These are phyloP conservation scores for Falco berigora DNA, from an alignment of 2,797 vertebrate species.

Conservation along the genomic window DNA sequence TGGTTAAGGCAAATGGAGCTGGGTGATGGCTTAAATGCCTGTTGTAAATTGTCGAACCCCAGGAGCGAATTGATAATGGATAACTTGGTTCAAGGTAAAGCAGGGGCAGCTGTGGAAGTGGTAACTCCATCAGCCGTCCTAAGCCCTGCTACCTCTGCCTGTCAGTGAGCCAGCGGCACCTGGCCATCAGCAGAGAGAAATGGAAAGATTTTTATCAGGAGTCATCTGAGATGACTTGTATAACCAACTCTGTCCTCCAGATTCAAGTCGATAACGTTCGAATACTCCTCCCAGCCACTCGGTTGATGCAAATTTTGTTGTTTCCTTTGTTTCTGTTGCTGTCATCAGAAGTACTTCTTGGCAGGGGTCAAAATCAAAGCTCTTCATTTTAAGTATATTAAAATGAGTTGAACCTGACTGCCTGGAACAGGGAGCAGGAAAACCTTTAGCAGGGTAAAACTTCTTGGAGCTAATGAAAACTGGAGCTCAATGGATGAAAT, in stretches of 20 bases:
- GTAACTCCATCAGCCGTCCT: background rate
- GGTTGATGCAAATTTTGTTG: background rate
- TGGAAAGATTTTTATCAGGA: background rate
- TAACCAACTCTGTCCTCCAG: background rate
- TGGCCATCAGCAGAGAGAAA: background rate
- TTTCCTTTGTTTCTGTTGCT: background rate
- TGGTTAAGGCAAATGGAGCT: background rate
- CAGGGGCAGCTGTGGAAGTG: background rate
- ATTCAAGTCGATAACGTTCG: background rate
- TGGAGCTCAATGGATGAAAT: background rate
- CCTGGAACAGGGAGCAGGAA: background rate
- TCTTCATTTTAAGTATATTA: background rate
- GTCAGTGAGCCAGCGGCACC: background rate
- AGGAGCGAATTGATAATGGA: background rate
- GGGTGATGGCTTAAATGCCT: background rate
- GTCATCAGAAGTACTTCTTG: background rate
- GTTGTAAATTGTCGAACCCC: background rate
- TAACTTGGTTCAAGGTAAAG: background rate
- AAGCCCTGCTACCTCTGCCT: background rate
- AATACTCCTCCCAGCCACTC: background rate
- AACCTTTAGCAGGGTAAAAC: background rate
- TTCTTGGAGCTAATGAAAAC: background rate
- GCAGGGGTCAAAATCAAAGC: constrained; percentile 6
- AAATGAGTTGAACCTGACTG: background rate
- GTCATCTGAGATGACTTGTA: background rate